Evolutionary conservation across 1,140 invertebrate species (phyloP).

Genomic region (Carposina sasakii): DNA sequence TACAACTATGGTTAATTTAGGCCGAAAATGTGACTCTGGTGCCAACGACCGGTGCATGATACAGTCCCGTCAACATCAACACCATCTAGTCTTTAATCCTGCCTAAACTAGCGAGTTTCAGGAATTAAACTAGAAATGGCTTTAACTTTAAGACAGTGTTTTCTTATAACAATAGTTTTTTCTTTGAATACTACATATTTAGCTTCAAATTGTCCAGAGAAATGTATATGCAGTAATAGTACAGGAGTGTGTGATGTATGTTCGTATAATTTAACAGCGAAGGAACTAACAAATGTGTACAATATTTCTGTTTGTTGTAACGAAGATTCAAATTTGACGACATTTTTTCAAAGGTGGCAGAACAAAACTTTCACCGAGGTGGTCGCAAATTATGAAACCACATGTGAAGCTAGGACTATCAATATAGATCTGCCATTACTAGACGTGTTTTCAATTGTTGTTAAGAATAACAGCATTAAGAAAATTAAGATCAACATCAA

Average conservation of each 20-base stretch:
- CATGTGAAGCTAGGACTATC: constrained; percentile 43
- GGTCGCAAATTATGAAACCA: constrained; percentile 29
- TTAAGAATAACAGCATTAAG: constrained; percentile 57
- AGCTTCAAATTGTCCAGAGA: constrained; percentile 40
- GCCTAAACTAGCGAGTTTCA: constrained; percentile 49
- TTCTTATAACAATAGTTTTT: constrained; percentile 48
- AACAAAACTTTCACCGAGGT: constrained; percentile 52
- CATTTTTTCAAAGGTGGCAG: constrained; percentile 27
- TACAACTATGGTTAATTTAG: constrained; percentile 42
- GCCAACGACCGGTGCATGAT: constrained; percentile 29
- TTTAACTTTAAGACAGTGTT: constrained; percentile 44
- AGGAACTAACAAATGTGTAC: constrained; percentile 38
- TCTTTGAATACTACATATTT: constrained; percentile 42
- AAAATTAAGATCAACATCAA: constrained; percentile 46
- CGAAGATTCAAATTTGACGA: constrained; percentile 24
- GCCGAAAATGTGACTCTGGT: constrained; percentile 26
- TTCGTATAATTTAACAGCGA: constrained; percentile 50
- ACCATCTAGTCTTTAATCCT: constrained; percentile 51
- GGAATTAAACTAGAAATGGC: constrained; percentile 42
- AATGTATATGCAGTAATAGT: constrained; percentile 38
- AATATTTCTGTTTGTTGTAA: constrained; percentile 40
- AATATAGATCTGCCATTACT: constrained; percentile 43
- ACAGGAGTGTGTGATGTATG: constrained; percentile 38
- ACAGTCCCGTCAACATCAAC: constrained; percentile 32
- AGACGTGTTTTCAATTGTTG: constrained; percentile 45